Evolutionary conservation across 1,140 invertebrate species (phyloP).

Genomic region (Diploscapter pachys): DNA sequence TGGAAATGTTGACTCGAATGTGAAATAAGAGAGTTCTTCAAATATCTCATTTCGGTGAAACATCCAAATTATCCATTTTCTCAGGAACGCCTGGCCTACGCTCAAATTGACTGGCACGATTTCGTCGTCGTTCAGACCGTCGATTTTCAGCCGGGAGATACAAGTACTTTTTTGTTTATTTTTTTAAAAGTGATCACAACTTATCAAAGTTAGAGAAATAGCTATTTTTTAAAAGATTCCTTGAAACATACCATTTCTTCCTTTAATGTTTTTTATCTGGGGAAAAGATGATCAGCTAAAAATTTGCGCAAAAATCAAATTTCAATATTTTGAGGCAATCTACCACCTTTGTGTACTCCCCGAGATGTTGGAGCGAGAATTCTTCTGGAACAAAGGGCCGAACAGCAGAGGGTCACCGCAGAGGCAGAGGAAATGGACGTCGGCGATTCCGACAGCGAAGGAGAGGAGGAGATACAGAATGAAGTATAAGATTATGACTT

Average conservation of each 20-base stretch:
- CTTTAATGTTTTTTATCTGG: not conserved
- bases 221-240: no score
- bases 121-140: constrained; percentile 99
- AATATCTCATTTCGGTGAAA: no score
- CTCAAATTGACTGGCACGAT: constrained; percentile 99
- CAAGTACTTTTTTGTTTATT: constrained; percentile 14
- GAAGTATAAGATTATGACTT: not conserved
- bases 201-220: no score
- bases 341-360: constrained; percentile 53
- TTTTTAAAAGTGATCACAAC: not conserved
- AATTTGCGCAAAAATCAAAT: constrained; percentile 6
- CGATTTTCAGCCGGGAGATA: constrained; percentile 78
- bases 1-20: no score
- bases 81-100: constrained; percentile 85
- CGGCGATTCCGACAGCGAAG: constrained; percentile 56
- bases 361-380: constrained; percentile 55
- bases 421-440: constrained; percentile 56
- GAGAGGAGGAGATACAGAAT: constrained; percentile 25
- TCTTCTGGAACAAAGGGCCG: constrained; percentile 48
- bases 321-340: constrained; percentile 41
- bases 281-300: not conserved
- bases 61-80: constrained; percentile 47
- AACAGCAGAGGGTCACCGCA: constrained; percentile 51
- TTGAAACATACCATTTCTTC: not conserved
- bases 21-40: no score